These are phyloP conservation scores for Stegodyphus mimosarum DNA, from an alignment of 1,140 invertebrate species.

Conservation along the genomic window DNA sequence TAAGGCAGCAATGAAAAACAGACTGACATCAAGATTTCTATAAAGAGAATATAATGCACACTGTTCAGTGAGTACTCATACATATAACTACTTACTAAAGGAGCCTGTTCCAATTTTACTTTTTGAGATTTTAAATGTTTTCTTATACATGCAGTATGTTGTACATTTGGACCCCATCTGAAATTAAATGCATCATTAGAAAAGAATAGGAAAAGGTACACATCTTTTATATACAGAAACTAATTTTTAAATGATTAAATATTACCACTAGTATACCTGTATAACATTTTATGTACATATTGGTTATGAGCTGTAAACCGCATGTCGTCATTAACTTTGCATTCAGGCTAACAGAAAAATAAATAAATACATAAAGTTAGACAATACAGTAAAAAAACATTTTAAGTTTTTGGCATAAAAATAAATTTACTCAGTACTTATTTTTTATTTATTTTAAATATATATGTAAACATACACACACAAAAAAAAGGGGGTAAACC, in stretches of 20 bases:
- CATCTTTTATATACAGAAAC: neutral
- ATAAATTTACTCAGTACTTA: too few species aligned
- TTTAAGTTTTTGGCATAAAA: neutral
- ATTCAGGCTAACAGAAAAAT: slow-evolving; percentile 74
- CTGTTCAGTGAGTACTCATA: neutral
- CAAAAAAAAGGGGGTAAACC: too few species aligned
- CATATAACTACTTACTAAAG: slow-evolving; percentile 66
- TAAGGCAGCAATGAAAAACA: too few species aligned
- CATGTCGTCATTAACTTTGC: slow-evolving; percentile 86
- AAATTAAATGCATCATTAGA: neutral
- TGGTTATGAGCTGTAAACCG: slow-evolving; percentile 91
- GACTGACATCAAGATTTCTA: too few species aligned
- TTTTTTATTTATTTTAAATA: too few species aligned
- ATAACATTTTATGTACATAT: slow-evolving; percentile 86
- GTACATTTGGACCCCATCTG: slow-evolving; percentile 89
- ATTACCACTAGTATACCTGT: slow-evolving; percentile 29
- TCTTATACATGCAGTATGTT: slow-evolving; percentile 86
- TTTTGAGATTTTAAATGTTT: slow-evolving; percentile 84
- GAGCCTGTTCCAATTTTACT: slow-evolving; percentile 79
- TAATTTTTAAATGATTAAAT: neutral
- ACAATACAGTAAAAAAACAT: neutral
- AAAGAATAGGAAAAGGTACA: too few species aligned
- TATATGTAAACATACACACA: too few species aligned
- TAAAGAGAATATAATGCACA: too few species aligned
- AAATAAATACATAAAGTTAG: neutral